Percentiles rank a stretch among this genome's conserved stretches.
Evolutionary conservation across 1,140 invertebrate species (phyloP).

Genomic region (Himalopsyche phryganea): DNA sequence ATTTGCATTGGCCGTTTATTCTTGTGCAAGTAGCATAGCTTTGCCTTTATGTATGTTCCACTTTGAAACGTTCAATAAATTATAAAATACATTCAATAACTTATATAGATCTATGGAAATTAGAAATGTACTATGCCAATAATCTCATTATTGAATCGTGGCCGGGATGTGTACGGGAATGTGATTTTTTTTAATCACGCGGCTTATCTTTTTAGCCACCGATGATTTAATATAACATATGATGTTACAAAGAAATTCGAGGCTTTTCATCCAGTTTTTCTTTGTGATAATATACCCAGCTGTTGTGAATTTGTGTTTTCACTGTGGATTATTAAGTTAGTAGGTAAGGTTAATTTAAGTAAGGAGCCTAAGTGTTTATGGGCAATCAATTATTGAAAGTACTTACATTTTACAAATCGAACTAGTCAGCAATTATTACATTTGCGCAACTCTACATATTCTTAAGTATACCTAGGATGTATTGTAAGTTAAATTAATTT

Average conservation of each 20-base stretch:
- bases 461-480: slow-evolving; percentile 33
- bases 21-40: slow-evolving; percentile 32
- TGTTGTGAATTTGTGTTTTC: slow-evolving; percentile 29
- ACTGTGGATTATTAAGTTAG: slow-evolving; percentile 29
- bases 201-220: slow-evolving; percentile 9
- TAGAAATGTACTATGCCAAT: too few relatives aligned
- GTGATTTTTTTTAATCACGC: slow-evolving; percentile 1
- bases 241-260: slow-evolving; percentile 16
- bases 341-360: slow-evolving; percentile 28
- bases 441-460: slow-evolving; percentile 50
- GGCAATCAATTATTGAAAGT: slow-evolving; percentile 53
- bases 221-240: slow-evolving; percentile 5
- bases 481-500: slow-evolving; percentile 35
- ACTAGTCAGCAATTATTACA: slow-evolving; percentile 52
- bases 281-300: slow-evolving; percentile 16
- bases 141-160: too few relatives aligned
- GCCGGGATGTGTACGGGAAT: background rate
- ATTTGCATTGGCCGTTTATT: slow-evolving; percentile 30
- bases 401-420: slow-evolving; percentile 52
- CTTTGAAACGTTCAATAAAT: slow-evolving; percentile 14
- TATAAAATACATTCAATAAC: background rate
- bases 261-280: slow-evolving; percentile 20
- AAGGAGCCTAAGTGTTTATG: slow-evolving; percentile 26
- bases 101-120: too few relatives aligned
- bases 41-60: slow-evolving; percentile 27